phyloP scores from a whole-genome alignment of 2,797 vertebrate species.

The Astyanax mexicanus region DNA sequence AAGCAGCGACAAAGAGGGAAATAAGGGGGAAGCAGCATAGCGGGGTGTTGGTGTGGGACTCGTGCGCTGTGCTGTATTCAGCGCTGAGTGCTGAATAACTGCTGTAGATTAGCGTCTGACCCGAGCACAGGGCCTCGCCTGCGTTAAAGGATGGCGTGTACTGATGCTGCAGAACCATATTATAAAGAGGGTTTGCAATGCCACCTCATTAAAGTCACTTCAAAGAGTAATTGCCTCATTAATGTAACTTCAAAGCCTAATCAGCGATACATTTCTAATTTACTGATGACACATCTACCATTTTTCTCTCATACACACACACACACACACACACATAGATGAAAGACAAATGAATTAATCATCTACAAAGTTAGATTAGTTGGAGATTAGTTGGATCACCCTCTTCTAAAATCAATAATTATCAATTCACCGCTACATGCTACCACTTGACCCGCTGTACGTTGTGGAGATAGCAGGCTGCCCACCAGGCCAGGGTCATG shows the following conservation, averaged over 20 bases:
- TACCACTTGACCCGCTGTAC: neutral
- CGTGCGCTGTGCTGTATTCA: neutral
- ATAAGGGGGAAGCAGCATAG: conserved; percentile 12
- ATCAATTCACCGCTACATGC: neutral
- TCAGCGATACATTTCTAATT: conserved; percentile 45
- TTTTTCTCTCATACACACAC: conserved; percentile 11
- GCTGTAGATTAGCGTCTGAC: neutral
- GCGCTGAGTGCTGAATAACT: neutral
- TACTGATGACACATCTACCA: conserved; percentile 33
- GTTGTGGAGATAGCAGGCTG: neutral
- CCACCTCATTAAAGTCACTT: conserved; percentile 45
- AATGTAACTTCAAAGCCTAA: conserved; percentile 54
- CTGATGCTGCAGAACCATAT: neutral
- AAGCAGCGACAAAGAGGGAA: conserved; percentile 41
- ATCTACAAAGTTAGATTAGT: neutral
- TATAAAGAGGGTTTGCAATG: conserved; percentile 21
- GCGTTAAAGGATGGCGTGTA: neutral
- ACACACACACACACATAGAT: neutral
- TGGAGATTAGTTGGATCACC: no score
- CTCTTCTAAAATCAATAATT: neutral
- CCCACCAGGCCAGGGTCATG: neutral
- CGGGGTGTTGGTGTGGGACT: neutral
- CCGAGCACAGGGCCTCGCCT: neutral
- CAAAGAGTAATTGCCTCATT: conserved; percentile 53
- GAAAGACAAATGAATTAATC: conserved; percentile 14